These are phyloP conservation scores for Chiloscyllium plagiosum DNA, from an alignment of 2,113 vertebrate genomes.

Conservation along the genomic window DNA sequence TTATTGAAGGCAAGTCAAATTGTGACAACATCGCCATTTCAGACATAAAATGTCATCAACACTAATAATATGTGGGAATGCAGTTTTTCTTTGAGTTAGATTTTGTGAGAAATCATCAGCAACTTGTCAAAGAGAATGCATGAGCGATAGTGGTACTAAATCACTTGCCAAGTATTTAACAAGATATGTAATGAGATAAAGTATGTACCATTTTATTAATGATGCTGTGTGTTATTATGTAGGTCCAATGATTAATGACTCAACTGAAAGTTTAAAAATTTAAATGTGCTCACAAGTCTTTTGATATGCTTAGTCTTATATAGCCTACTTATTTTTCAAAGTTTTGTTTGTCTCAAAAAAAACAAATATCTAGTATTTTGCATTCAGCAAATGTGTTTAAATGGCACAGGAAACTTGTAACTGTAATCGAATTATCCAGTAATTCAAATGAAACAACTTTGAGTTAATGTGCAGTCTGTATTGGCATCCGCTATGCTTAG, in stretches of 20 bases:
- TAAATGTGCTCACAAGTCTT: neutral
- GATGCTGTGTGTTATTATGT: neutral
- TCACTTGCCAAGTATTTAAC: neutral
- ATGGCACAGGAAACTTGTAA: neutral
- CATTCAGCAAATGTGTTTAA: neutral
- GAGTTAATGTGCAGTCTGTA: neutral
- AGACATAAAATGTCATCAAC: neutral
- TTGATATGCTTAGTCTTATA: neutral
- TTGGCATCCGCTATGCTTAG: neutral
- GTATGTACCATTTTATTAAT: neutral
- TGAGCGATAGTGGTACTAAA: constrained; percentile 3
- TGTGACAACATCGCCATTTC: neutral
- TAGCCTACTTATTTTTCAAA: neutral
- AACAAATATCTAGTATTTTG: neutral
- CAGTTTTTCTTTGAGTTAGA: neutral
- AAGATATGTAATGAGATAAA: constrained; percentile 26
- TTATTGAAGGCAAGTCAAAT: neutral
- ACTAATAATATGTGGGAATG: neutral
- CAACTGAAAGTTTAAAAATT: neutral
- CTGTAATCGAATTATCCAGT: neutral
- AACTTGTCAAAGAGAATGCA: neutral
- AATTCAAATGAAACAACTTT: neutral
- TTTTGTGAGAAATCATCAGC: neutral
- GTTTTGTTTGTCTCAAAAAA: neutral
- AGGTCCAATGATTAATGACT: neutral